These are phyloP conservation scores for Eulacestoma nigropectus DNA, from an alignment of 2,113 vertebrate genomes.

Conservation along the genomic window DNA sequence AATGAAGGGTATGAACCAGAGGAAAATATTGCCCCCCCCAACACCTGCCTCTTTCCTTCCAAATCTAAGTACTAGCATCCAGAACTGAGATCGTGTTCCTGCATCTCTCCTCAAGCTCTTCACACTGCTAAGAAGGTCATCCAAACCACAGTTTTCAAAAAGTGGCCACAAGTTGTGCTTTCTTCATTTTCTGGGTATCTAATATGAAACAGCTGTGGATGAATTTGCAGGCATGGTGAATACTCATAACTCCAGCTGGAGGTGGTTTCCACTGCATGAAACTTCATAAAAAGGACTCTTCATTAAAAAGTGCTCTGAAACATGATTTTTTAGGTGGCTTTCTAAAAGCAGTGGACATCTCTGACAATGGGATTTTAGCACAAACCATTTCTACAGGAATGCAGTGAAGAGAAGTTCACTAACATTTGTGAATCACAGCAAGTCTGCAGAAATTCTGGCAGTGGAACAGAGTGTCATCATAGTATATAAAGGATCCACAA, in stretches of 20 bases:
- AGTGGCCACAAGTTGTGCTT: neutral
- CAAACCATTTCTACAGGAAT: neutral
- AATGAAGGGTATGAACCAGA: neutral
- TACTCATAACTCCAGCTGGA: neutral
- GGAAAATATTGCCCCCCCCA: neutral
- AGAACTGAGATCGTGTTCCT: neutral
- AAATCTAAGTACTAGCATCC: neutral
- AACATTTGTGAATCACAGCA: neutral
- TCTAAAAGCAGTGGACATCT: neutral
- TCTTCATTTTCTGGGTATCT: neutral
- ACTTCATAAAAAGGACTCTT: neutral
- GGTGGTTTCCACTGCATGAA: neutral
- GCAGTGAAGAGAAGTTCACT: neutral
- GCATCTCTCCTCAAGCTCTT: neutral
- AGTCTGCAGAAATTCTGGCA: neutral
- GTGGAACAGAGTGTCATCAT: neutral
- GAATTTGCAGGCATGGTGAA: neutral
- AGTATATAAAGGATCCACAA: neutral
- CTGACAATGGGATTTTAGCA: neutral
- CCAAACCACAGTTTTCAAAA: neutral
- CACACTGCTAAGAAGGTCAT: neutral
- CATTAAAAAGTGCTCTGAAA: neutral
- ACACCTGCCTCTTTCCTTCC: neutral
- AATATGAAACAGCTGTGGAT: neutral
- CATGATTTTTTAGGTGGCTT: neutral